Evolutionary conservation across 2,113 vertebrate genomes (phyloP), one percentile per base, ranked within the genome.

Genomic region (Halcyon senegalensis): DNA sequence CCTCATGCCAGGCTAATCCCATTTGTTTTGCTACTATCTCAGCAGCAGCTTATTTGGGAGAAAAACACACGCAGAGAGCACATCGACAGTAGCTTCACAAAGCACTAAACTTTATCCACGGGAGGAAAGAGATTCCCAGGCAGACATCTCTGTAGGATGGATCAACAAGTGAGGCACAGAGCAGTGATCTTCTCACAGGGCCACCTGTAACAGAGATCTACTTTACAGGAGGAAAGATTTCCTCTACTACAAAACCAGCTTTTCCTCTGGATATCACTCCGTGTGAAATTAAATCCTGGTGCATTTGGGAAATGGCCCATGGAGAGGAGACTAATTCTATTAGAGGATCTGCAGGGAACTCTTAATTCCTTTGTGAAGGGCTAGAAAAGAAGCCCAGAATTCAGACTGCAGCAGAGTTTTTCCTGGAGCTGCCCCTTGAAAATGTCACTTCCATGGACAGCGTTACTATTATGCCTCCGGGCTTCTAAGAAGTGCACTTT

Each of bases 221-320:
- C 48, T 76, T 16, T 31, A n/a, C 31, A 48, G 80, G 75, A 79
- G 41, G 41, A 70, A 21, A 79, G 10, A 68, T 21, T 37, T 43
- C 63, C 74, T 23, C 4, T 12, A 1, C 44, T 46, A 39, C 76
- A 90, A 18, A 90, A 21, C 20, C 46, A 89, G 77, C 24, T 79
- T 77, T 82, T 90, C 62, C n/a, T 58, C 53, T 68, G 77, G 88
- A n/a, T 89, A 50, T 75, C 76, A 37, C 66, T 81, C 1, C 0
- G 67, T 87, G 58, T 56, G 89, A 96, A 93, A 96, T 95, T 90
- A 96, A 96, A 96, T 83, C 77, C 86, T 63, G 77, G 44, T 16
- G 11, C 94, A 69, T 89, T 43, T 90, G 76, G 89, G 89, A 95
- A 92, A 84, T n/a, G 58, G 77, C 46, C 94, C 80, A 73, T 21